Conservation (phyloP, 2,797 vertebrate species). For the Sebastolobus altivelis region DNA sequence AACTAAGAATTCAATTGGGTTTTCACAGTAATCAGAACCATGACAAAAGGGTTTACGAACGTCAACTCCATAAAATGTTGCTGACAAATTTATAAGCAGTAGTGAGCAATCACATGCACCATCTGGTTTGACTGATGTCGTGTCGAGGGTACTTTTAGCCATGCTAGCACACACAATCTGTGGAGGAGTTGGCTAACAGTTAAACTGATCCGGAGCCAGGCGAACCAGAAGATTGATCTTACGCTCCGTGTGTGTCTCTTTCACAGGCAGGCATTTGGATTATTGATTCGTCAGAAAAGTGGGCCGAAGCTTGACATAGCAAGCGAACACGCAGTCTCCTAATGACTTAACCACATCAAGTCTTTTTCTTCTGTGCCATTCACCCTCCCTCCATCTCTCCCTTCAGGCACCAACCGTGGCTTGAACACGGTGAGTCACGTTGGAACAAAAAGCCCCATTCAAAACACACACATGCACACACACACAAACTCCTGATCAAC, state of each 20-base stretch:
- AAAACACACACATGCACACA: conserved; percentile 57
- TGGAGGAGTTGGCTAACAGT: conserved; percentile 35
- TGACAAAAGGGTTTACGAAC: conserved; percentile 39
- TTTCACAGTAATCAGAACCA: conserved; percentile 57
- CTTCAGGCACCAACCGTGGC: conserved; percentile 77
- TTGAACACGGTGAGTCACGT: conserved; percentile 82
- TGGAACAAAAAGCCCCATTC: conserved; percentile 84
- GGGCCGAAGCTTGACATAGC: conserved; percentile 59
- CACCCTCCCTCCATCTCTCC: conserved; percentile 73
- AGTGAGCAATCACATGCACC: conserved; percentile 51
- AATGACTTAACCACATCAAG: conserved; percentile 84
- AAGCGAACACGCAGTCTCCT: conserved; percentile 74
- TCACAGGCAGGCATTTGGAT: conserved; percentile 32
- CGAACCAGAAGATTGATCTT: conserved; percentile 32
- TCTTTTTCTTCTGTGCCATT: conserved; percentile 58
- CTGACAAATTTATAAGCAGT: conserved; percentile 39
- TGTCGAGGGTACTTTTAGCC: conserved; percentile 18
- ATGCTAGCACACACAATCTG: background rate
- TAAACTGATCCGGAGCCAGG: conserved; percentile 21
- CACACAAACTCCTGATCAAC: conserved; percentile 72
- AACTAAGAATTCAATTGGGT: conserved; percentile 15
- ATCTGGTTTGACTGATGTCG: conserved; percentile 56
- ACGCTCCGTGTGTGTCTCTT: conserved; percentile 30
- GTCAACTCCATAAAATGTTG: conserved; percentile 36
- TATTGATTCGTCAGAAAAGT: conserved; percentile 75